Percentiles rank a stretch among this genome's conserved stretches.
Conservation (phyloP, 2,113 vertebrate species). For the Aviceda subcristata region DNA sequence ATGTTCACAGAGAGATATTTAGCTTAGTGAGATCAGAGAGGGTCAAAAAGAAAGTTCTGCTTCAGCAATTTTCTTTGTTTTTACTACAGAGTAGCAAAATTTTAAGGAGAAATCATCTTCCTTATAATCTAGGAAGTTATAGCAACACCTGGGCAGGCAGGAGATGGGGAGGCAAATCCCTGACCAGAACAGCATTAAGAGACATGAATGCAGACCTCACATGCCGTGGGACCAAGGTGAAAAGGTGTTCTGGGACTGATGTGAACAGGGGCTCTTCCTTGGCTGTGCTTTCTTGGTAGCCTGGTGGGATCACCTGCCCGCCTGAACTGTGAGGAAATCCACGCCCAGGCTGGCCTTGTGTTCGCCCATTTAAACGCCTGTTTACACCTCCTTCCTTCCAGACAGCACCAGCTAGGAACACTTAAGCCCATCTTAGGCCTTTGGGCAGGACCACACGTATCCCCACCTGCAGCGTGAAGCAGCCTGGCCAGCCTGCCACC, state of each 20-base stretch:
- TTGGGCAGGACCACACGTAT: not conserved
- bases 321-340: not conserved
- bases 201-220: not conserved
- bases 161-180: not conserved
- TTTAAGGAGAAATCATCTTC: not conserved
- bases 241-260: not conserved
- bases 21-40: not conserved
- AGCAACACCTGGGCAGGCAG: not conserved
- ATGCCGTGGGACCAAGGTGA: not conserved
- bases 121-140: not conserved
- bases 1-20: not conserved
- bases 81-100: not conserved
- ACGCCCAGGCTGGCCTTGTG: not conserved
- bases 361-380: fast-evolving
- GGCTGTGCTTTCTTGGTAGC: not conserved
- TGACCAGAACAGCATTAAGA: not conserved
- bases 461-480: not conserved
- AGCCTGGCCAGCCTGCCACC: not conserved
- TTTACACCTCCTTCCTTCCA: not conserved
- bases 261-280: not conserved
- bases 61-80: not conserved
- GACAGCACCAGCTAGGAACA: not conserved
- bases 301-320: not conserved
- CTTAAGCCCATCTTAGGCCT: not conserved
- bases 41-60: not conserved